Evolutionary conservation across 2,797 vertebrate genomes (phyloP).

Genomic region (Melopsittacus undulatus): DNA sequence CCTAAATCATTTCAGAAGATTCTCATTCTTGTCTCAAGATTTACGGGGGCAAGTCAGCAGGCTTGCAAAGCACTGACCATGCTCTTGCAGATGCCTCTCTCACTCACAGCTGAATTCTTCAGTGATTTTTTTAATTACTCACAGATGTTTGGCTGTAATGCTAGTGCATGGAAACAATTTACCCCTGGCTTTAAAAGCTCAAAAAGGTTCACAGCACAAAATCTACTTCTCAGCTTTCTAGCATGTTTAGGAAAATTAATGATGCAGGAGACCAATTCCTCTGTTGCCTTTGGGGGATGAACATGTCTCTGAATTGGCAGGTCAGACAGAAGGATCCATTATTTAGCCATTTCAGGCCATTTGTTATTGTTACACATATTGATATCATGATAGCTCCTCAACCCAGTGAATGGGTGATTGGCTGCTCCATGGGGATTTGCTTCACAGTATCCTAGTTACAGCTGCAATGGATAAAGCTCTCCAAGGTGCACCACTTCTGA

Average conservation of each 20-base stretch:
- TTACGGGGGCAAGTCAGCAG: slow-evolving; percentile 12
- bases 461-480: not conserved
- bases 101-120: slow-evolving; percentile 53
- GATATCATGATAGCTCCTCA: slow-evolving; percentile 64
- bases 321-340: slow-evolving; percentile 61
- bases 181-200: slow-evolving; percentile 74
- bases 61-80: slow-evolving; percentile 24
- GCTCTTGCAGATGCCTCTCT: slow-evolving; percentile 24
- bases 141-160: slow-evolving; percentile 70
- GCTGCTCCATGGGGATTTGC: slow-evolving; percentile 73
- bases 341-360: slow-evolving; percentile 71
- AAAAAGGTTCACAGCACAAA: slow-evolving; percentile 65
- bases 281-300: slow-evolving; percentile 57
- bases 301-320: slow-evolving; percentile 37
- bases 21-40: slow-evolving; percentile 24
- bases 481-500: slow-evolving; percentile 26
- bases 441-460: slow-evolving; percentile 60
- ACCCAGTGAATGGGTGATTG: slow-evolving; percentile 51
- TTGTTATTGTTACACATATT: slow-evolving; percentile 71
- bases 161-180: slow-evolving; percentile 69
- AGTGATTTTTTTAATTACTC: slow-evolving; percentile 68
- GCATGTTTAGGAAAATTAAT: slow-evolving; percentile 69
- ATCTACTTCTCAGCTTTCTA: slow-evolving; percentile 64
- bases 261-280: slow-evolving; percentile 49
- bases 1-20: not conserved